Conservation (phyloP, 2,113 vertebrate genomes). For the Mesocricetus auratus region DNA sequence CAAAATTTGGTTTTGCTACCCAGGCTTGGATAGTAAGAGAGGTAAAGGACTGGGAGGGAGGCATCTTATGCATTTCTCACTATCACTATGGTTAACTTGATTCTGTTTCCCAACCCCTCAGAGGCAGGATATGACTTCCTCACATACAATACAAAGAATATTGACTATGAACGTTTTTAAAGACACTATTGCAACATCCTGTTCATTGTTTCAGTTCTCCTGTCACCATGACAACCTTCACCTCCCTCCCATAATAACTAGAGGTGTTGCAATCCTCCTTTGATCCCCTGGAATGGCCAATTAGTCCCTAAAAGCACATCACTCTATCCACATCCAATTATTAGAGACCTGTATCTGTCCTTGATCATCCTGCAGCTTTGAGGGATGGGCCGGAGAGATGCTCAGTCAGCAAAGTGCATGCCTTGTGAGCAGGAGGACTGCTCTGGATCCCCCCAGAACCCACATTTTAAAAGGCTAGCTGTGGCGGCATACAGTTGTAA, state of each 20-base stretch:
- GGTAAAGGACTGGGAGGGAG: background rate
- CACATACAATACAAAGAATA: conserved; percentile 4
- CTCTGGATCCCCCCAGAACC: background rate
- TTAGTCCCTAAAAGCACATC: background rate
- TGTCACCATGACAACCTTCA: background rate
- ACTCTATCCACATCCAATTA: background rate
- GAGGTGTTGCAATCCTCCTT: background rate
- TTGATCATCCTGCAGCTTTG: background rate
- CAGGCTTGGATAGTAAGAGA: background rate
- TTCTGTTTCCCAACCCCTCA: background rate
- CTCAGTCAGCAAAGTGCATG: background rate
- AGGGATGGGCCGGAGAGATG: background rate
- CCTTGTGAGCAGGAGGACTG: background rate
- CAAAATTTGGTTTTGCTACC: background rate
- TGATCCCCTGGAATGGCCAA: background rate
- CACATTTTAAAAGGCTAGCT: background rate
- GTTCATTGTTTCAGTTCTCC: background rate
- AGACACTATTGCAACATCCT: conserved; percentile 45
- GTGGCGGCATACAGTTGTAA: background rate
- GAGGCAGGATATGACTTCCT: background rate
- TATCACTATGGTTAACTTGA: background rate
- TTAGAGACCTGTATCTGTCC: background rate
- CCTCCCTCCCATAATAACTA: background rate
- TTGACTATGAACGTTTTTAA: background rate
- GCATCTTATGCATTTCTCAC: background rate